A percentile compares a stretch with the other conserved stretches of the same genome.
Conservation (phyloP, 2,113 vertebrate species). For the Chaenogobius annularis region DNA sequence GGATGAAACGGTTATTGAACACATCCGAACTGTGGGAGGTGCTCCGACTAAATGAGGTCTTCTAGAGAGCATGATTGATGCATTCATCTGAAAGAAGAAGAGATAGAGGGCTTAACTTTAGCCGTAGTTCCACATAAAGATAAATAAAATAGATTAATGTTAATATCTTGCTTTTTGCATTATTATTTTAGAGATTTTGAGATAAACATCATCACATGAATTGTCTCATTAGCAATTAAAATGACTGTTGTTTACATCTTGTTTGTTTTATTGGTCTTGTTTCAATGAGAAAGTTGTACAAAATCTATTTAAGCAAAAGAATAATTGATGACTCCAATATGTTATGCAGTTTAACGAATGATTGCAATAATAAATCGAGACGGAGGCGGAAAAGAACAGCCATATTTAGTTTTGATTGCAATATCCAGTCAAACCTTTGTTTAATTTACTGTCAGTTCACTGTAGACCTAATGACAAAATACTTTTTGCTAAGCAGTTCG, state of each 20-base stretch:
- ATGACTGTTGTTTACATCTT: background rate
- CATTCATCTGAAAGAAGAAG: slow-evolving; percentile 19
- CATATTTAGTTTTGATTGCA: too few relatives aligned
- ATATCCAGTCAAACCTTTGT: too few relatives aligned
- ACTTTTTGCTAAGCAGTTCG: too few relatives aligned
- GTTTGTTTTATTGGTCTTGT: background rate
- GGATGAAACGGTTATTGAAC: slow-evolving; percentile 32
- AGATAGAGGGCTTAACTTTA: background rate
- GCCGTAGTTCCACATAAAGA: background rate
- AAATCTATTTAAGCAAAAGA: too few relatives aligned
- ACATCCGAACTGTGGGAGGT: slow-evolving; percentile 11
- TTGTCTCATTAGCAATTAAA: slow-evolving; percentile 3
- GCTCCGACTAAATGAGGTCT: slow-evolving; percentile 17
- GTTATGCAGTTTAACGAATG: too few relatives aligned
- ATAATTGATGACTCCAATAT: too few relatives aligned
- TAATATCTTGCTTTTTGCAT: background rate
- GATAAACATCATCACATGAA: background rate
- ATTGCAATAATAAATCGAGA: too few relatives aligned
- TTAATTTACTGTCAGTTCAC: too few relatives aligned
- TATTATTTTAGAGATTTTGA: background rate
- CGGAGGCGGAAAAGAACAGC: too few relatives aligned
- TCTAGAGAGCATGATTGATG: slow-evolving; percentile 16
- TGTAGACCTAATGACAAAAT: too few relatives aligned
- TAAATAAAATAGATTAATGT: background rate
- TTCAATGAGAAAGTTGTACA: background rate